A percentile compares a stretch with the other conserved stretches of the same genome.
Evolutionary conservation across 1,140 invertebrate species (phyloP).

Genomic region (Euura lappo): DNA sequence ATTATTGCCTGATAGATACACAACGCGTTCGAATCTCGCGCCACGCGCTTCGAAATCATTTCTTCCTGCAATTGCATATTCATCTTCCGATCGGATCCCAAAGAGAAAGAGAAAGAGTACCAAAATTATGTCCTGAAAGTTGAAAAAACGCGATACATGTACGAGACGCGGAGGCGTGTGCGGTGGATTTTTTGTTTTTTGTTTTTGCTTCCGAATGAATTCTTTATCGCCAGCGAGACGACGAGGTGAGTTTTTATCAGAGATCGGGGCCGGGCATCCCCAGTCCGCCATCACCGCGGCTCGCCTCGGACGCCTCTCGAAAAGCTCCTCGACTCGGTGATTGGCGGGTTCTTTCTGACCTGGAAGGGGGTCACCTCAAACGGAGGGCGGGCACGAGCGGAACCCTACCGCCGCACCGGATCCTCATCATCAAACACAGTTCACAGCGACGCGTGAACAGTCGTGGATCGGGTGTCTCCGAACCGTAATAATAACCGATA

Average conservation of each 20-base stretch:
- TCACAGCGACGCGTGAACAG: conserved; percentile 20
- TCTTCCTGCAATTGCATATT: too few species aligned
- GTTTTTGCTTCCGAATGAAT: too few species aligned
- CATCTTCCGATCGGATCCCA: too few species aligned
- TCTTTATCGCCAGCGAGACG: not conserved
- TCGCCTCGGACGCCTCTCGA: not conserved
- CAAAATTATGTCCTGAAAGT: too few species aligned
- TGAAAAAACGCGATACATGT: too few species aligned
- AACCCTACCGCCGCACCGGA: not conserved
- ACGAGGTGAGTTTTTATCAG: not conserved
- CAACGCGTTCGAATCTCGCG: too few species aligned
- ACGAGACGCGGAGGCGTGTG: not conserved
- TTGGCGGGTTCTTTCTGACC: not conserved
- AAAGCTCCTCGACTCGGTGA: not conserved
- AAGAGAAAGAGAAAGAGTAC: too few species aligned
- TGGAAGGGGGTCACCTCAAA: not conserved
- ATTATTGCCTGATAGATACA: not conserved
- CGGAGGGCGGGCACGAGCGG: not conserved
- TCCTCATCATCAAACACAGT: not conserved
- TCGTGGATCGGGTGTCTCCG: conserved; percentile 28
- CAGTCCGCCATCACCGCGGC: not conserved
- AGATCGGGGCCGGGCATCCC: not conserved
- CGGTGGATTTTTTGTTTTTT: not conserved
- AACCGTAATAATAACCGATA: too few species aligned
- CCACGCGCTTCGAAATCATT: too few species aligned